Percentiles rank a stretch among this genome's conserved stretches.
phyloP scores from a whole-genome alignment of 2,113 vertebrate genomes.

The Polypterus senegalus region DNA sequence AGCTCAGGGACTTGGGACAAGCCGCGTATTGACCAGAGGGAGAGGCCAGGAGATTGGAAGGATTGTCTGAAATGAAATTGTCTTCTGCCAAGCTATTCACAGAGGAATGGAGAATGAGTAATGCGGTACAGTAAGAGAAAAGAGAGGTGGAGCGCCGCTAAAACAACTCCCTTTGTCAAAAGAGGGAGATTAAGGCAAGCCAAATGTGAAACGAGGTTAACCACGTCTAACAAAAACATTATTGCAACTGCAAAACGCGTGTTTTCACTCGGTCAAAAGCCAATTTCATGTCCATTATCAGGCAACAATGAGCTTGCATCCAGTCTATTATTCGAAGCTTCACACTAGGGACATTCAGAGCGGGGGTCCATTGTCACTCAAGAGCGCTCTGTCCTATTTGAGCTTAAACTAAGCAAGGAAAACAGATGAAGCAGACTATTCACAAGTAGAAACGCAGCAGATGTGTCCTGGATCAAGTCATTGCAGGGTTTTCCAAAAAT shows the following conservation, averaged over 20 bases:
- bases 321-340: not conserved
- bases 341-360: not conserved
- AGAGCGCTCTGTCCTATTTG: not conserved
- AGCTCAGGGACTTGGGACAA: constrained; percentile 13
- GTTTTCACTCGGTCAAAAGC: not conserved
- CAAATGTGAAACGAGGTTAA: too few species aligned
- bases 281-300: not conserved
- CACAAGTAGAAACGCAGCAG: too few species aligned
- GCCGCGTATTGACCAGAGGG: constrained; percentile 18
- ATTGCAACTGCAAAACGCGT: too few species aligned
- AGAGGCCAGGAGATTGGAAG: constrained; percentile 20
- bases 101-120: constrained; percentile 18
- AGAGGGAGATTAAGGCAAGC: not conserved
- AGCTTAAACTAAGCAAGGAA: too few species aligned
- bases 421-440: too few species aligned
- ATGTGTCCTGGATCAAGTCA: too few species aligned
- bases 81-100: constrained; percentile 17
- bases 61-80: constrained; percentile 28
- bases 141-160: not conserved
- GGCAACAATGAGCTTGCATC: not conserved
- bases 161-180: not conserved
- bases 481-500: too few species aligned
- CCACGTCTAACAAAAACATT: not conserved
- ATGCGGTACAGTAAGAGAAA: not conserved
- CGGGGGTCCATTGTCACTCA: not conserved